Evolutionary conservation across 2,797 vertebrate species (phyloP).

Genomic region (Trematomus bernacchii): DNA sequence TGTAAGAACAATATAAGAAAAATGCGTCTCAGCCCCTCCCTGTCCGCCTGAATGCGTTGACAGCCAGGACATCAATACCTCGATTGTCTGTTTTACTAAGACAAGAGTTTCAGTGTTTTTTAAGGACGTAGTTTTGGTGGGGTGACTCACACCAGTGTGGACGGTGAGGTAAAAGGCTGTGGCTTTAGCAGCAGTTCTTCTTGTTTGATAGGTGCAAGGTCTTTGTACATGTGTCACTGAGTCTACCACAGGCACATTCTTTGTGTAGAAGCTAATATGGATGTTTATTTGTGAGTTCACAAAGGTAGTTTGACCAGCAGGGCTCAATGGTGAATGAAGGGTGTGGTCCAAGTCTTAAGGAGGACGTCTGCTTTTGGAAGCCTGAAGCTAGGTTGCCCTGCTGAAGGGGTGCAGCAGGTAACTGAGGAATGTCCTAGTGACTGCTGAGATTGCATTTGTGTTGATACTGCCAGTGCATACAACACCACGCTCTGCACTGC

Average conservation of each 20-base stretch:
- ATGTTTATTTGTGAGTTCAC: slow-evolving; percentile 25
- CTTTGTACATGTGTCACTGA: slow-evolving; percentile 22
- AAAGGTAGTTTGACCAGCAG: slow-evolving; percentile 38
- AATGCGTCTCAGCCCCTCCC: slow-evolving; percentile 32
- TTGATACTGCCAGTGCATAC: slow-evolving; percentile 10
- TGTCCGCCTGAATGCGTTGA: slow-evolving; percentile 8
- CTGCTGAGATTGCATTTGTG: slow-evolving; percentile 50
- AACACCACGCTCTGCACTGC: slow-evolving; percentile 1
- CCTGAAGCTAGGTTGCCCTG: slow-evolving; percentile 28
- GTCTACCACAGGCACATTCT: slow-evolving; percentile 1
- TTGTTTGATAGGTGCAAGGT: slow-evolving; percentile 28
- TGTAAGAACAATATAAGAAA: not conserved
- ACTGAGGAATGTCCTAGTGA: slow-evolving; percentile 3
- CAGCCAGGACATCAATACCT: not conserved
- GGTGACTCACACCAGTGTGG: slow-evolving; percentile 33
- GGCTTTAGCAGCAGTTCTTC: slow-evolving; percentile 7
- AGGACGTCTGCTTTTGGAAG: slow-evolving; percentile 25
- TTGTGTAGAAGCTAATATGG: slow-evolving; percentile 7
- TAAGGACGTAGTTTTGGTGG: not conserved
- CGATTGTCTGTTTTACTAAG: slow-evolving; percentile 3
- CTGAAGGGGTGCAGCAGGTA: slow-evolving; percentile 27
- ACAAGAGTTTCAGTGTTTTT: not conserved
- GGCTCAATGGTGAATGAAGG: slow-evolving; percentile 64
- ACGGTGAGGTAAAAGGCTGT: not conserved
- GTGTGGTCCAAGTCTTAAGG: slow-evolving; percentile 68